These are phyloP conservation scores for Danio aesculapii DNA, from an alignment of 2,797 vertebrate genomes.

Conservation along the genomic window DNA sequence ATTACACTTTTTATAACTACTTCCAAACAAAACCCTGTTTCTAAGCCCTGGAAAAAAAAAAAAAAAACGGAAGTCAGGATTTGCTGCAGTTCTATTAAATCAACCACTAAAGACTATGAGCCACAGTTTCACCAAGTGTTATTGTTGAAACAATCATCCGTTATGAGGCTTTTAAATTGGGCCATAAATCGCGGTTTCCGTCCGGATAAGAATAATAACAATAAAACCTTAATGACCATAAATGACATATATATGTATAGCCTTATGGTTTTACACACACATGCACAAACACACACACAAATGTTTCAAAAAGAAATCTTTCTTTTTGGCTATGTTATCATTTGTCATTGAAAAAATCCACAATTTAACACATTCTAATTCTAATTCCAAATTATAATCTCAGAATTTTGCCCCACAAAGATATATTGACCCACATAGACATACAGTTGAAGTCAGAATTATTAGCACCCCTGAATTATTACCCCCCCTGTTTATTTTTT, in stretches of 20 bases:
- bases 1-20: conserved; percentile 33
- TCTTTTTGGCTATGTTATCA: too few species aligned
- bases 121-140: neutral
- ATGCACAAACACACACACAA: too few species aligned
- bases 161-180: conserved; percentile 13
- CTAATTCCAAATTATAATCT: neutral
- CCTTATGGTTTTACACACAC: too few species aligned
- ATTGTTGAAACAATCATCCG: conserved; percentile 20
- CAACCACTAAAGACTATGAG: neutral
- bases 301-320: too few species aligned
- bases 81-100: conserved; percentile 16
- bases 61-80: neutral
- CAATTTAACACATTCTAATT: too few species aligned
- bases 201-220: neutral
- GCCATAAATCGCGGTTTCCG: neutral
- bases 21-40: conserved; percentile 9
- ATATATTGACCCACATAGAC: too few species aligned
- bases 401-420: neutral
- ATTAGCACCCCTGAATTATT: too few species aligned
- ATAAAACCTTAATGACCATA: neutral
- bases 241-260: neutral
- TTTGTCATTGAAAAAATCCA: too few species aligned
- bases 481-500: too few species aligned
- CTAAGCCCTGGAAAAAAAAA: neutral
- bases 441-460: too few species aligned